Evolutionary conservation across 92 coral and sea anemone genomes (phyloP), one percentile per base, ranked within the genome.

Genomic region (Meandrina meandrites): DNA sequence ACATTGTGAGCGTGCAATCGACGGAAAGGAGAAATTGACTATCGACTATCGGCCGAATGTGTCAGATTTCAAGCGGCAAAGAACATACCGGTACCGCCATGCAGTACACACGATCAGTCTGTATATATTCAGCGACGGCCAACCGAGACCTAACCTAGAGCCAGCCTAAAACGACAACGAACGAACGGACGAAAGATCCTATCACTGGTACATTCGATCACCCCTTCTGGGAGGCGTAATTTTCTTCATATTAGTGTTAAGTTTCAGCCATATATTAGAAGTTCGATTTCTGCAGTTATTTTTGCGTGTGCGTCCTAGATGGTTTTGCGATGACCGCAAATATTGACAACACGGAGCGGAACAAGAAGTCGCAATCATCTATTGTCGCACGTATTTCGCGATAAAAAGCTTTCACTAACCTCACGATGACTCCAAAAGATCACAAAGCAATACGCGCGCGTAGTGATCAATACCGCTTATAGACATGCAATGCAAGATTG

Each of bases 361-460:
- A 76, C 50, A 60, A 76, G 37, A 57, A 76, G 47, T 62, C 57
- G 60, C 76, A 51, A 84, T 75, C 81, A 21, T 22, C 45, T 50
- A 83, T 34, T 51, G 70, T 9, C 78, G 86, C 51, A 18, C 7
- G 86, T 48, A 72, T 73, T 19, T 31, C 30, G 51, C 30, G 56
- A 84, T 74, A 75, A 84, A 60, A 34, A 7, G 84, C 15, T 37
- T 64, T 18, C 22, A 69, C 47, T 45, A 74, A 31, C 64, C n/a
- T 37, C 51, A 13, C 31, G 82, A 42, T 35, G 76, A 30, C 88
- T 85, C 51, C 67, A 64, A 77, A 60, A 76, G 88, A 85, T 85
- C 88, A 85, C 77, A 77, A 76, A 76, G 78, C 88, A 60, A 58
- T 47, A 48, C 64, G 64, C 72, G 87, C 50, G 80, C 80, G 36